Percentiles rank a stretch among this genome's conserved stretches.
Evolutionary conservation across 2,888 invertebrate genomes (phyloP).

Genomic region (Andrena praecox): DNA sequence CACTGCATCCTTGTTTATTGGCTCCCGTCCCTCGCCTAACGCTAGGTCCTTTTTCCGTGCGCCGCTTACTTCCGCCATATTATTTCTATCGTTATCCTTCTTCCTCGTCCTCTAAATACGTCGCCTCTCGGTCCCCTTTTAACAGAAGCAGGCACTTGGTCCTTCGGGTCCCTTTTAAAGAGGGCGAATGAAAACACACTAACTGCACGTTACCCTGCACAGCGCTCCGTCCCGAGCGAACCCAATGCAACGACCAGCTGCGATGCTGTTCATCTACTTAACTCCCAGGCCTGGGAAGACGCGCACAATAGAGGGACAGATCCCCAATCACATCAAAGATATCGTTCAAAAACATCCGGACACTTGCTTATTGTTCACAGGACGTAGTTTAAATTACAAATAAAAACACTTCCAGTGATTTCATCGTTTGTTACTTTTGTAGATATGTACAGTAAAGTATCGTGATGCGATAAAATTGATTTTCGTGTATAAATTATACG

Average conservation of each 20-base stretch:
- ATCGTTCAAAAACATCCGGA: constrained; percentile 7
- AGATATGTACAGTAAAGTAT: too few relatives aligned
- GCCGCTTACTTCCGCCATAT: background rate
- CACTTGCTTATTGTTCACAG: too few relatives aligned
- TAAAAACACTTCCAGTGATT: too few relatives aligned
- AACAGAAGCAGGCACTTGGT: too few relatives aligned
- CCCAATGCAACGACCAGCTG: constrained; percentile 14
- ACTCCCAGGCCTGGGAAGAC: constrained; percentile 31
- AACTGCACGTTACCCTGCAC: constrained; percentile 48
- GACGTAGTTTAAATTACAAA: too few relatives aligned
- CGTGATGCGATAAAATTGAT: too few relatives aligned
- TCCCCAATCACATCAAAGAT: constrained; percentile 40
- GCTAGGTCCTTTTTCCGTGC: background rate
- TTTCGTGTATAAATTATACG: too few relatives aligned
- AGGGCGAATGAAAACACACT: constrained; percentile 57
- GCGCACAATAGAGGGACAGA: constrained; percentile 18
- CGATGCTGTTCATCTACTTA: constrained; percentile 33
- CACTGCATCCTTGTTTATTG: background rate
- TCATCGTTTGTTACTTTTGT: too few relatives aligned
- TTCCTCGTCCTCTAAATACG: background rate
- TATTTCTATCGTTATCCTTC: background rate
- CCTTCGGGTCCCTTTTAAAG: too few relatives aligned
- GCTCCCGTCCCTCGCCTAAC: background rate
- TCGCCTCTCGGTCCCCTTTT: too few relatives aligned
- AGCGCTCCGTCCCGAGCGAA: constrained; percentile 60